Base-by-base conservation (phyloP, 1,140 invertebrate species). In the Drosophila simulans region DNA sequence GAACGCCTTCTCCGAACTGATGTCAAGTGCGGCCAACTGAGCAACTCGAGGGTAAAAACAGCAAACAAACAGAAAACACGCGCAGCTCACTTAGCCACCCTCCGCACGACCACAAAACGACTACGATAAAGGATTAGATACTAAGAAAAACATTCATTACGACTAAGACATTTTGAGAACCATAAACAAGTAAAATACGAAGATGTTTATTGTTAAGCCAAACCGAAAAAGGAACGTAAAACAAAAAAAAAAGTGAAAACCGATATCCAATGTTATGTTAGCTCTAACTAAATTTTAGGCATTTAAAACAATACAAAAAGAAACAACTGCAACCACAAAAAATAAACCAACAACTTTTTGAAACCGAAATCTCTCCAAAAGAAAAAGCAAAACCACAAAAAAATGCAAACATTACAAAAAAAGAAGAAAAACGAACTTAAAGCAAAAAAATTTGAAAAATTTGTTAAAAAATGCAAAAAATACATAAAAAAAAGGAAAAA, bases 1-100 rank as follows among this genome's bases (percentile, higher is more conserved):
- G 91, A 95, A 96, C 82, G 97, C 98, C 31, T 99, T 98, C 93
- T 94, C 94, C 46, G 98, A 99, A 92, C 93, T 98, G 62, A 90
- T 96, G 70, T 93, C 94, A 81, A 94, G 95, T 69, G 93, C 95
- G 64, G 91, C 88, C 66, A 86, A 91, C 66, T 92, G 81, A 92
- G 60, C 76, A 69, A 12, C 43, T 46, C 53, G 59, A 17, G 11
- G 13, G 7, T 7, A 22, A 25, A 15, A 34, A 65, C 15, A 12
- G 15, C 10, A 46, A 49, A 34, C 40, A 49, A 17, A 45, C 42
- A 57, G 73, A 45, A 85, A 81, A 82, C 65, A 86, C 70, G 79
- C 74, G 83, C 79, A 83, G 75, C 70, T 86, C 58, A 71, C 52
- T 56, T 34, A 55, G 22, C 53, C 53, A 66, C 75, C 65, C 59